Conservation (phyloP, 2,113 vertebrate genomes). For the Arizona elegans region DNA sequence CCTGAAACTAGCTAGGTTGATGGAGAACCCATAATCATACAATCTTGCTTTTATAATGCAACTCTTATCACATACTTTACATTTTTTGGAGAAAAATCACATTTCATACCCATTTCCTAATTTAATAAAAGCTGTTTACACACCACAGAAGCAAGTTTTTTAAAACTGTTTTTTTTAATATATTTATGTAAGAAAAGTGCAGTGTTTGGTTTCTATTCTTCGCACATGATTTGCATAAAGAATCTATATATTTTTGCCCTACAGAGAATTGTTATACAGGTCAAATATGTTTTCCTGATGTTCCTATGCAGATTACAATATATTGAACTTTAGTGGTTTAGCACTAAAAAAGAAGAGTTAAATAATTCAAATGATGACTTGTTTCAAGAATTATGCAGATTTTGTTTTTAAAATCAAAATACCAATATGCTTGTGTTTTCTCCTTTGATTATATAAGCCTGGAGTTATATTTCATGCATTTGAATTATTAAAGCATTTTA, state of each 20-base stretch:
- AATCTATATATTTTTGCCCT: conserved; percentile 82
- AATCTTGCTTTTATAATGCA: conserved; percentile 33
- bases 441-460: conserved; percentile 54
- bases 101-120: conserved; percentile 48
- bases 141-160: conserved; percentile 44
- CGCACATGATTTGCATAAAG: conserved; percentile 80
- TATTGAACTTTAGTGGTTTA: conserved; percentile 73
- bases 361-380: conserved; percentile 57
- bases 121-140: conserved; percentile 65
- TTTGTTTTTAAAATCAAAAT: conserved; percentile 62
- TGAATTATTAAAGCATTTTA: conserved; percentile 38
- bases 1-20: conserved; percentile 60
- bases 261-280: conserved; percentile 79
- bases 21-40: conserved; percentile 50
- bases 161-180: conserved; percentile 68
- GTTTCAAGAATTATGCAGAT: conserved; percentile 59
- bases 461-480: conserved; percentile 54
- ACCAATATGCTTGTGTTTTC: conserved; percentile 51
- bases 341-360: conserved; percentile 66
- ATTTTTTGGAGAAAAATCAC: conserved; percentile 1
- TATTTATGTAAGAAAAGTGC: conserved; percentile 68
- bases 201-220: conserved; percentile 73
- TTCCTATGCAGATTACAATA: conserved; percentile 76
- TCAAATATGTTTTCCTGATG: conserved; percentile 74
- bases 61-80: conserved; percentile 21